These are phyloP conservation scores for Listronotus bonariensis DNA, from an alignment of 1,140 invertebrate species.

Conservation along the genomic window DNA sequence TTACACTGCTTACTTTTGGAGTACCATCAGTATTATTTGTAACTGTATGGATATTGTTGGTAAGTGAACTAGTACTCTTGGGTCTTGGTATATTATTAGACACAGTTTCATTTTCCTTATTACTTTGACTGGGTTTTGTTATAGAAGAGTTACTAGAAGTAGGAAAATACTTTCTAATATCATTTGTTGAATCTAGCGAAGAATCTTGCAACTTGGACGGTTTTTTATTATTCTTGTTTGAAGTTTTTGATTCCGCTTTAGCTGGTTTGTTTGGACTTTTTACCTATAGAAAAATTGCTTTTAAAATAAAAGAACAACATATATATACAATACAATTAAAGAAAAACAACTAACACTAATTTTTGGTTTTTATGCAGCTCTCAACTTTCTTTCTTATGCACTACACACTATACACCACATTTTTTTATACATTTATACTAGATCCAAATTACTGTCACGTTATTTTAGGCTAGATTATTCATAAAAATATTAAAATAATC, in stretches of 20 bases:
- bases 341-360: neutral
- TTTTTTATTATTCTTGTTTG: slow-evolving; percentile 47
- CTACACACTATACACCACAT: no score
- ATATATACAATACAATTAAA: no score
- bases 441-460: no score
- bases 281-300: slow-evolving; percentile 71
- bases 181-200: slow-evolving; percentile 24
- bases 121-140: neutral
- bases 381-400: no score
- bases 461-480: no score
- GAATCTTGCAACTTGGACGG: slow-evolving; percentile 17
- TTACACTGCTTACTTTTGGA: slow-evolving; percentile 27
- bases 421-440: no score
- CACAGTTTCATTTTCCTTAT: neutral
- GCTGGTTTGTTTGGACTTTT: slow-evolving; percentile 59
- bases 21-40: slow-evolving; percentile 19
- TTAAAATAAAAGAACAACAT: neutral
- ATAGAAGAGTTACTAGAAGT: slow-evolving; percentile 18
- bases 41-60: slow-evolving; percentile 44
- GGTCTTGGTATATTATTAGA: neutral
- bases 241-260: slow-evolving; percentile 25
- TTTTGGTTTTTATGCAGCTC: neutral
- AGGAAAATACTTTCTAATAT: slow-evolving; percentile 46
- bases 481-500: no score
- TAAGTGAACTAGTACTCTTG: slow-evolving; percentile 17